Conservation (phyloP, 2,113 vertebrate species). For the Mohoua ochrocephala region DNA sequence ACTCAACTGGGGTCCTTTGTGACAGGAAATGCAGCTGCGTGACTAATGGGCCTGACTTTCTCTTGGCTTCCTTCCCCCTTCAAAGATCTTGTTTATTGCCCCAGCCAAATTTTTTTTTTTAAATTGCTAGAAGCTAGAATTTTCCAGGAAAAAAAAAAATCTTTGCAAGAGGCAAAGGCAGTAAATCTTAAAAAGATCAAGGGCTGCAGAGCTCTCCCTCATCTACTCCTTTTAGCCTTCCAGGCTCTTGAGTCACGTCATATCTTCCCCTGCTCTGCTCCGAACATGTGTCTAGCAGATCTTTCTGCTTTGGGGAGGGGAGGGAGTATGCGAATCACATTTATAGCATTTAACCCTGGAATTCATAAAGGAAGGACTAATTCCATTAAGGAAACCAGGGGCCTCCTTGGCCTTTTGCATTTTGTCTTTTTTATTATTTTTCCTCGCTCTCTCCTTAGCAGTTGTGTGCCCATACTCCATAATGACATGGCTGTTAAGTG, state of each 20-base stretch:
- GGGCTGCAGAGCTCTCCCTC: slow-evolving; percentile 53
- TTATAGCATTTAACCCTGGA: slow-evolving; percentile 72
- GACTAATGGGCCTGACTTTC: slow-evolving; percentile 78
- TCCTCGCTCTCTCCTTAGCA: background rate
- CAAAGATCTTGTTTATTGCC: slow-evolving; percentile 76
- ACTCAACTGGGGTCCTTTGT: slow-evolving; percentile 77
- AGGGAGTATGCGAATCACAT: slow-evolving; percentile 61
- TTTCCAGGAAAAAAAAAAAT: slow-evolving; percentile 70
- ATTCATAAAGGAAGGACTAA: slow-evolving; percentile 71
- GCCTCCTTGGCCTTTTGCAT: slow-evolving; percentile 12
- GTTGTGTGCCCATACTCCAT: slow-evolving; percentile 49
- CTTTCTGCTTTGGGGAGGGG: slow-evolving; percentile 10
- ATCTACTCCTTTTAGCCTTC: slow-evolving; percentile 61
- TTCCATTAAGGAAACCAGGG: slow-evolving; percentile 65
- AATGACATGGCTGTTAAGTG: slow-evolving; percentile 61
- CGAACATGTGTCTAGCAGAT: slow-evolving; percentile 75
- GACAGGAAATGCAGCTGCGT: slow-evolving; percentile 79
- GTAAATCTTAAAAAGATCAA: slow-evolving; percentile 74
- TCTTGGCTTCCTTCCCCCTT: slow-evolving; percentile 78
- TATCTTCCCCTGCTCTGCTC: slow-evolving; percentile 55
- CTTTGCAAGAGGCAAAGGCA: slow-evolving; percentile 70
- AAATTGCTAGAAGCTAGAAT: slow-evolving; percentile 69
- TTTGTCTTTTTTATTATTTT: slow-evolving; percentile 30
- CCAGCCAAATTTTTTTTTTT: slow-evolving; percentile 39
- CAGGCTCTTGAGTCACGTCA: slow-evolving; percentile 63